These are phyloP conservation scores for Drosophila neocordata DNA, from an alignment of 1,140 invertebrate genomes.

Conservation along the genomic window DNA sequence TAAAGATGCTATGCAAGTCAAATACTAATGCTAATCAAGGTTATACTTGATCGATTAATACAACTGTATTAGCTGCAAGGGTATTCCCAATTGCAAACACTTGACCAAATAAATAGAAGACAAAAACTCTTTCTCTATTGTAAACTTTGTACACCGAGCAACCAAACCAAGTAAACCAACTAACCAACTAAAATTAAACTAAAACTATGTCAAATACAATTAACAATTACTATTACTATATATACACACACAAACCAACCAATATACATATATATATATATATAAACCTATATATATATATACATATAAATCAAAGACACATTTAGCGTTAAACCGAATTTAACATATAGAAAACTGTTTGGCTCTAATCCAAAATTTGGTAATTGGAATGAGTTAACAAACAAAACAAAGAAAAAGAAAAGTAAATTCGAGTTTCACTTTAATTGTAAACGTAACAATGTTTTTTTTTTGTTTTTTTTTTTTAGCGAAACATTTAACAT, in stretches of 20 bases:
- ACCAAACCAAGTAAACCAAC: slow-evolving; percentile 23
- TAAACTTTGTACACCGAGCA: slow-evolving; percentile 71
- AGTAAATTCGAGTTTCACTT: slow-evolving; percentile 74
- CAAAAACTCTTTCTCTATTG: slow-evolving; percentile 39
- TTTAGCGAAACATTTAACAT: slow-evolving; percentile 68
- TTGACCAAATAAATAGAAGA: slow-evolving; percentile 5
- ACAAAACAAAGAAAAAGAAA: slow-evolving; percentile 4
- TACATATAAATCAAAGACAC: slow-evolving; percentile 37
- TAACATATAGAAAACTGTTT: slow-evolving; percentile 43
- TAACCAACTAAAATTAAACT: slow-evolving; percentile 21
- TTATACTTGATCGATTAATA: slow-evolving; percentile 14
- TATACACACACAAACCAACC: slow-evolving; percentile 14
- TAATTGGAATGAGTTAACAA: slow-evolving; percentile 3
- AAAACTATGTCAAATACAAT: slow-evolving; percentile 26
- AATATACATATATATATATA: slow-evolving; percentile 11
- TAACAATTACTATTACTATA: slow-evolving; percentile 27
- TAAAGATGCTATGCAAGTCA: not conserved
- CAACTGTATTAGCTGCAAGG: slow-evolving; percentile 28
- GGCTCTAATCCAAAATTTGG: slow-evolving; percentile 6
- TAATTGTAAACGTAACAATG: slow-evolving; percentile 66
- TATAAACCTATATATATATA: slow-evolving; percentile 10
- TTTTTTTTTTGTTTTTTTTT: slow-evolving; percentile 15
- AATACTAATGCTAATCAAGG: slow-evolving; percentile 15
- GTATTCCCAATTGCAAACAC: slow-evolving; percentile 27
- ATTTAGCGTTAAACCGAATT: slow-evolving; percentile 76